Evolutionary conservation across 2,797 vertebrate genomes (phyloP), one percentile per base, ranked within the genome.

Genomic region (Petrocephalus schoutedeni): DNA sequence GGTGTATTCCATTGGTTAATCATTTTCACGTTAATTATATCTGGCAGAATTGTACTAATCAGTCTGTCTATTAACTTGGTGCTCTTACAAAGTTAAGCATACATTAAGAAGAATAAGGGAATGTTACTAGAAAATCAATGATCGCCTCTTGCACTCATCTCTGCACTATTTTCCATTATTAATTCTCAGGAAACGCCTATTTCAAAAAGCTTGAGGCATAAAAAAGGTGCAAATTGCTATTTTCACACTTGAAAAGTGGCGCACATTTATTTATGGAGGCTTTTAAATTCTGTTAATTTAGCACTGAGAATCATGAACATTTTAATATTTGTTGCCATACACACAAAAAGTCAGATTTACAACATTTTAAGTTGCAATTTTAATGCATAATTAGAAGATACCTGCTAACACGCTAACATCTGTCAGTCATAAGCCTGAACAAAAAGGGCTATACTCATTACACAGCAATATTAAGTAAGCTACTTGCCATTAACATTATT

Each of bases 181-280:
- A 57, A 85, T 85, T 86, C 28, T 36, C 16, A 45, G 32, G 56
- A 58, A 86, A 41, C 54, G 59, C 84, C 84, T 10, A 59, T 86
- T 86, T 86, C 14, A 86, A 32, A 23, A 54, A 41, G 56, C 56
- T n/a, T 59, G 54, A 85, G 56, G 56, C 54, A 45, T 36, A 8
- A 86, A 85, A 85, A 56, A 86, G 32, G 28, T 86, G 28, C 53
- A 58, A 86, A 86, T 86, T 86, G 16, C 54, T n/a, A 45, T 45
- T 59, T 86, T 58, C 56, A 59, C 54, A 86, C 84, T 86, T 80
- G 59, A 86, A 83, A 58, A 59, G 54, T 58, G 12, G 28, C 56
- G 36, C 32, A 36, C 21, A 53, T 54, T 83, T 83, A 83, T 54
- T 83, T 54, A 45, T 83, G 51, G 80, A 83, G 23, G 9, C 8